Conservation (phyloP, 2,113 vertebrate genomes). For the Cavia aperea region DNA sequence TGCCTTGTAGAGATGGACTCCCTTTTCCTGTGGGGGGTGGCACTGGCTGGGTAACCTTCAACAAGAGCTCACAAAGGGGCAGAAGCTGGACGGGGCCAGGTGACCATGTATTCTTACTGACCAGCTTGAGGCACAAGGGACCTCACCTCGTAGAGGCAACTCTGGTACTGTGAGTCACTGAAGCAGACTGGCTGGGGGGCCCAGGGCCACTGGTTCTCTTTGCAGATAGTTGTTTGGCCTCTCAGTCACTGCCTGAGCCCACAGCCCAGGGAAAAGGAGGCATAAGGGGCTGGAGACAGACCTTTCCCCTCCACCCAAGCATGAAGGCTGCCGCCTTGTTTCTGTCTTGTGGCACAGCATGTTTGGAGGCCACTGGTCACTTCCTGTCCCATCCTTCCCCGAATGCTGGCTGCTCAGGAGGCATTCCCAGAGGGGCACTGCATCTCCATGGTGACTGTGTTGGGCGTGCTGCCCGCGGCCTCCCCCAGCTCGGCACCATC, state of each 20-base stretch:
- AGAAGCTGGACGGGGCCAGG: not conserved
- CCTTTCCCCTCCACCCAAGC: not conserved
- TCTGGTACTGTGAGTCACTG: not conserved
- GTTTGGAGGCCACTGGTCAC: not conserved
- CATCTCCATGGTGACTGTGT: constrained; percentile 67
- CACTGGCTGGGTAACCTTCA: not conserved
- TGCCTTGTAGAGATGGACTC: fast-evolving
- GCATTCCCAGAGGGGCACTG: constrained; percentile 49
- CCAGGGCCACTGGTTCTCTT: not conserved
- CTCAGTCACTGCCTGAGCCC: not conserved
- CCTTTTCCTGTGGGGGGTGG: fast-evolving
- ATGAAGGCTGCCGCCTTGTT: not conserved
- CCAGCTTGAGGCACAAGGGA: not conserved
- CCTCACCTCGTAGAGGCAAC: not conserved
- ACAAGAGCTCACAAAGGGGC: not conserved
- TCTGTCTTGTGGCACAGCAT: not conserved
- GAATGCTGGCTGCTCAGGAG: constrained; percentile 24
- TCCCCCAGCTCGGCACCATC: constrained; percentile 58
- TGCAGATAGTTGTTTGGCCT: not conserved
- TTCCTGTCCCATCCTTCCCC: not conserved
- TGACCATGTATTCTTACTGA: not conserved
- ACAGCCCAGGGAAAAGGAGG: not conserved
- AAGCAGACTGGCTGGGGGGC: not conserved
- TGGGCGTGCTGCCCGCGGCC: not conserved
- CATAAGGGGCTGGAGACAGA: not conserved